phyloP scores from a whole-genome alignment of 2,797 vertebrate species.

The Acanthurus lineatus region DNA sequence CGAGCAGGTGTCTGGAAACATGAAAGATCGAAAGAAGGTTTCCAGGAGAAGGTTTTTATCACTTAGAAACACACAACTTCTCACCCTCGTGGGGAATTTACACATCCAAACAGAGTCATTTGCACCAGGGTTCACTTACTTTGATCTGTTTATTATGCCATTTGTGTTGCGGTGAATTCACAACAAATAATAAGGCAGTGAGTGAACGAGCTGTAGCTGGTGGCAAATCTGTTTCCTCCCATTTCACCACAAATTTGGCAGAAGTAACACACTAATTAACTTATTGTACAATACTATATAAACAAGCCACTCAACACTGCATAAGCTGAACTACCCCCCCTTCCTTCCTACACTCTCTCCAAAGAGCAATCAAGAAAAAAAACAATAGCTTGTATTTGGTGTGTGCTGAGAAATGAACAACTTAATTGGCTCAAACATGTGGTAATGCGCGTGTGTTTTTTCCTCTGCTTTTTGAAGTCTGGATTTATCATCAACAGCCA shows the following conservation, averaged over 20 bases:
- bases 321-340: constrained; percentile 41
- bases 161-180: constrained; percentile 40
- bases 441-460: constrained; percentile 52
- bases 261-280: constrained; percentile 35
- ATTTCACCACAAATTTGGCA: constrained; percentile 53
- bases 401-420: constrained; percentile 31
- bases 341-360: constrained; percentile 53
- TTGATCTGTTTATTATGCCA: constrained; percentile 42
- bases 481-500: constrained; percentile 54
- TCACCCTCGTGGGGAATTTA: constrained; percentile 49
- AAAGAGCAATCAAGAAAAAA: constrained; percentile 49
- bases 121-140: constrained; percentile 13
- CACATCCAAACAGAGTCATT: constrained; percentile 42
- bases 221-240: constrained; percentile 50
- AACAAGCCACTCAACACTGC: constrained; percentile 43
- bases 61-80: constrained; percentile 24
- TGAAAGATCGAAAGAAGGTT: constrained; percentile 42
- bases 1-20: constrained; percentile 53
- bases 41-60: constrained; percentile 49
- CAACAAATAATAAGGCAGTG: constrained; percentile 45
- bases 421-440: constrained; percentile 62
- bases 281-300: constrained; percentile 42
- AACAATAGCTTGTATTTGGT: constrained; percentile 50
- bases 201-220: constrained; percentile 33
- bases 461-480: constrained; percentile 49